These are phyloP conservation scores for Peribatodes rhomboidaria DNA, from an alignment of 2,888 invertebrate species.

Conservation along the genomic window DNA sequence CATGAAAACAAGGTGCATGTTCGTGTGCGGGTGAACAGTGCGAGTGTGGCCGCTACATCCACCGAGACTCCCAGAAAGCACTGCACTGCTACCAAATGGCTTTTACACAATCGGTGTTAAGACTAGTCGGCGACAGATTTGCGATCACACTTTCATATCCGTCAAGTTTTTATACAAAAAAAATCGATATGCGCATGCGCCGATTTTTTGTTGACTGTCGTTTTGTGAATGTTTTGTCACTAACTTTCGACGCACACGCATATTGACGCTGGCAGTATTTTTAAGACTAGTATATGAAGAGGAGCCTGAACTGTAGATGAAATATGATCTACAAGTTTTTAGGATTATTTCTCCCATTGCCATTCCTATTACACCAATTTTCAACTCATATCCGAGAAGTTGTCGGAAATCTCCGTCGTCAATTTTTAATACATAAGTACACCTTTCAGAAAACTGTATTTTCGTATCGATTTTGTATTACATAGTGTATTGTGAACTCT, in stretches of 20 bases:
- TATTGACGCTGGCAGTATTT: conserved; percentile 11
- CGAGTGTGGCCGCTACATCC: neutral
- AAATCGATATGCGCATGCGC: conserved; percentile 17
- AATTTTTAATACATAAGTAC: conserved; percentile 27
- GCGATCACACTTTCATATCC: conserved; percentile 37
- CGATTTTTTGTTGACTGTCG: conserved; percentile 5
- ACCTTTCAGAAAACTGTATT: conserved; percentile 38
- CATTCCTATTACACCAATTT: neutral
- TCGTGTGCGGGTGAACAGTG: neutral
- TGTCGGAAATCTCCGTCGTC: conserved; percentile 21
- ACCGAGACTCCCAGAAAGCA: neutral
- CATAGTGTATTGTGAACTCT: conserved; percentile 51
- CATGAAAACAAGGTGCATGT: neutral
- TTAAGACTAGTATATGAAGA: conserved; percentile 5
- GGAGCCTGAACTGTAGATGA: neutral
- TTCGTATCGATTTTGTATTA: conserved; percentile 48
- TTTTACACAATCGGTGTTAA: conserved; percentile 27
- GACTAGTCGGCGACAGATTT: conserved; percentile 43
- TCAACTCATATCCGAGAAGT: neutral
- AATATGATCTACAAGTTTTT: neutral
- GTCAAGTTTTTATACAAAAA: conserved; percentile 24
- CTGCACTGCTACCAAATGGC: conserved; percentile 2
- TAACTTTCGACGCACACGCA: conserved; percentile 11
- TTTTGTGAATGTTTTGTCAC: conserved; percentile 4
- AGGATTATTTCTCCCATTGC: neutral